A percentile compares a stretch with the other conserved stretches of the same genome.
These are phyloP conservation scores for Penaeus monodon DNA, from an alignment of 2,888 invertebrate species.

Conservation along the genomic window DNA sequence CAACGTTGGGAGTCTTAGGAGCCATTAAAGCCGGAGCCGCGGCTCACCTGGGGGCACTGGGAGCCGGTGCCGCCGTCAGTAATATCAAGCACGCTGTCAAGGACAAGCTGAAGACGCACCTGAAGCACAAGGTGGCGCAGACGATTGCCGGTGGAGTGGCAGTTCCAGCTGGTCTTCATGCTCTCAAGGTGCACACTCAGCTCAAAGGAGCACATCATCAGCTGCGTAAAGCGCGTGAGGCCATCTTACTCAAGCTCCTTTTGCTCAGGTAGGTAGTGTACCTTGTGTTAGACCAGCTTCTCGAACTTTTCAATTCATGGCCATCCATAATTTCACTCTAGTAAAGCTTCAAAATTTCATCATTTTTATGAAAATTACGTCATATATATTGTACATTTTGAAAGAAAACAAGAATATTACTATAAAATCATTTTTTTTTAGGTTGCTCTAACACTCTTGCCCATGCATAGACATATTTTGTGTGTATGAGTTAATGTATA, in stretches of 20 bases:
- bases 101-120: slow-evolving; percentile 24
- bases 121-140: neutral
- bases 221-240: slow-evolving; percentile 17
- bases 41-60: no score
- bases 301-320: no score
- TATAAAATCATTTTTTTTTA: no score
- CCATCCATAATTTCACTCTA: no score
- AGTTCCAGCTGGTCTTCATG: neutral
- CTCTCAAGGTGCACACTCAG: neutral
- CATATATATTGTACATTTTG: no score
- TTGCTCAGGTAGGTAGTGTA: slow-evolving; percentile 43
- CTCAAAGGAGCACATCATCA: neutral
- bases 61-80: no score
- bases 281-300: neutral
- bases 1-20: neutral
- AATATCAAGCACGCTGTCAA: slow-evolving; percentile 22
- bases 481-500: no score
- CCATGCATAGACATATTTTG: no score
- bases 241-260: slow-evolving; percentile 34
- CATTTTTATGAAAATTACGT: no score
- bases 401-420: no score
- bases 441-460: no score
- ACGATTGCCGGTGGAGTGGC: neutral
- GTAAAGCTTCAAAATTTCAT: no score
- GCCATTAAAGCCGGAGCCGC: slow-evolving; percentile 15